Conservation (phyloP, 2,888 invertebrate genomes). For the Mesorhabditis spiculigera region DNA sequence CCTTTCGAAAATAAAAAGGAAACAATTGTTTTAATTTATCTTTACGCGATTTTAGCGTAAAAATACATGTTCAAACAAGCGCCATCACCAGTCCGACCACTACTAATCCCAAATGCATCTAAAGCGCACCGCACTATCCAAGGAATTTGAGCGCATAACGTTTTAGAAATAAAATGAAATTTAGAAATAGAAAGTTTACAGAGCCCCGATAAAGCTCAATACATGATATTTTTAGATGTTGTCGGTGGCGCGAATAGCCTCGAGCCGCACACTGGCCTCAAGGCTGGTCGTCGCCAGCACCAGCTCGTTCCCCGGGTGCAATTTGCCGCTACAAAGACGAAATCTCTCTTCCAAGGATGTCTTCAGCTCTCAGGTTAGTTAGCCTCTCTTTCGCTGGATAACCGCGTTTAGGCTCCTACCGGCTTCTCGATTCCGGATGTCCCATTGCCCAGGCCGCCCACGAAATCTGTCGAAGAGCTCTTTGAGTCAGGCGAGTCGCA, state of each 20-base stretch:
- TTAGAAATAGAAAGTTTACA: too few relatives aligned
- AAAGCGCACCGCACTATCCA: too few relatives aligned
- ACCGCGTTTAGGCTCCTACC: neutral
- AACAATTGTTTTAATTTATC: too few relatives aligned
- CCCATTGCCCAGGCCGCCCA: neutral
- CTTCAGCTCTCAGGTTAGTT: constrained; percentile 4
- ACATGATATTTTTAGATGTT: constrained; percentile 19
- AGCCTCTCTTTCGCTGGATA: neutral
- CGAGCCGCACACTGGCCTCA: constrained; percentile 9
- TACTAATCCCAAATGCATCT: too few relatives aligned
- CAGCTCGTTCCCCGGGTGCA: neutral
- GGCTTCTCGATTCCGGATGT: constrained; percentile 4
- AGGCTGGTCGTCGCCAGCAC: constrained; percentile 11
- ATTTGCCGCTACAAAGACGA: neutral
- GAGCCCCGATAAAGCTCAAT: too few relatives aligned
- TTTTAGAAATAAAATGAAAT: too few relatives aligned
- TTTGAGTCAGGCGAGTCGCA: neutral
- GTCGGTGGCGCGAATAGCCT: constrained; percentile 27
- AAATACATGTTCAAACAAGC: too few relatives aligned
- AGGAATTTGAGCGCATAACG: too few relatives aligned
- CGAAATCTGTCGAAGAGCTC: neutral
- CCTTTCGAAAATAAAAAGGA: too few relatives aligned
- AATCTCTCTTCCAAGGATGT: neutral
- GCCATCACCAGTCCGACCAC: too few relatives aligned
- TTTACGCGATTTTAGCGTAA: too few relatives aligned